Evolutionary conservation across 2,113 vertebrate genomes (phyloP), one percentile per base, ranked within the genome.

Genomic region (Eonycteris spelaea): DNA sequence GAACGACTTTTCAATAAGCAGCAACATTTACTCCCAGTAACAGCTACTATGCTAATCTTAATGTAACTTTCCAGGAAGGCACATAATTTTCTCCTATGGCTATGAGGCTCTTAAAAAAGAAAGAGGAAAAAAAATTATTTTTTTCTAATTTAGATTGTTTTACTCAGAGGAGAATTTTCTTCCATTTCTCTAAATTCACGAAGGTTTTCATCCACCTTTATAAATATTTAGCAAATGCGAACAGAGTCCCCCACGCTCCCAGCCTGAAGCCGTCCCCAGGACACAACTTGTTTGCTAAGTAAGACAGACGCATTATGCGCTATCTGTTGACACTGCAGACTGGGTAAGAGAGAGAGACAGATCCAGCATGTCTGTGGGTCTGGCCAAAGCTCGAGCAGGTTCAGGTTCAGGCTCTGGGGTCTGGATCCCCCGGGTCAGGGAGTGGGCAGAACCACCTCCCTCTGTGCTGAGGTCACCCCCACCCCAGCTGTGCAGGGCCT

Each of bases 351-450:
- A 51, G 71, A 45, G 51, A 45, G 57, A 7, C 12, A 28, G 38
- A 48, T 3, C 30, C 12, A 7, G 4, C 22, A 0, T 0, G 2
- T 19, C 30, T 35, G 59, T 33, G 51, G 45, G 68, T 7, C 1
- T 14, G 30, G 53, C 18, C 19, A 18, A 43, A 40, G 1, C 5
- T 1, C n/a, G 5, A 33, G 48, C 35, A 38, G 26, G 4, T 2
- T 26, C n/a, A 21, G 26, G 18, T 0, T 2, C n/a, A 9, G 40
- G 38, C 2, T 77, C 48, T 35, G 6, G 7, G 35, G 7, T 12
- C 12, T 10, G 40, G 55, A 1, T 28, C 2, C 35, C n/a, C 45
- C 30, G 2, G 11, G 48, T 28, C 38, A 15, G 19, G n/a, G 22
- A 77, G 11, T 45, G 5, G 38, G 48, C 2, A 28, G 3, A 6